A percentile compares a stretch with the other conserved stretches of the same genome.
phyloP scores from a whole-genome alignment of 2,797 vertebrate species.

The Peromyscus eremicus region DNA sequence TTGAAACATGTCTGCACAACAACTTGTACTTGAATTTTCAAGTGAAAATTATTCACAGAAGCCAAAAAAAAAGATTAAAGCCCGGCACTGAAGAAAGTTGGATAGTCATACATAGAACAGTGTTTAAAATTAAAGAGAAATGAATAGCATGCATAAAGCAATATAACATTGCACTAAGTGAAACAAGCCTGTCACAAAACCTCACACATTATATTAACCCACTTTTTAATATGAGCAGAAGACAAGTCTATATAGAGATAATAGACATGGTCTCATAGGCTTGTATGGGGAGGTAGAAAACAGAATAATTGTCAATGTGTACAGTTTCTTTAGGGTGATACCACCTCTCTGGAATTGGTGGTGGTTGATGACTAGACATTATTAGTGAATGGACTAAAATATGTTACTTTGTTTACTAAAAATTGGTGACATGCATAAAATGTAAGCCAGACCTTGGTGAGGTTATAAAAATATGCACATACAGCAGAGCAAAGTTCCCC shows the following conservation, averaged over 20 bases:
- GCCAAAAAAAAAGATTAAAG: not conserved
- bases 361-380: not conserved
- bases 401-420: not conserved
- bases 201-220: not conserved
- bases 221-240: not conserved
- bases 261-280: not conserved
- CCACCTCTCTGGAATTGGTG: not conserved
- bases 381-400: not conserved
- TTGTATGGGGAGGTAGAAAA: not conserved
- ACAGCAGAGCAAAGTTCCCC: not conserved
- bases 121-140: not conserved
- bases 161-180: not conserved
- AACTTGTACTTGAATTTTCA: not conserved
- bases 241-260: not conserved
- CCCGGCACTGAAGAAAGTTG: not conserved
- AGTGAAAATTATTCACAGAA: not conserved
- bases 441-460: not conserved
- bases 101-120: not conserved
- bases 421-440: not conserved
- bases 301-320: not conserved
- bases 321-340: not conserved
- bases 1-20: not conserved
- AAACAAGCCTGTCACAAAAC: not conserved
- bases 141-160: accelerated
- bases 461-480: not conserved